These are phyloP conservation scores for Aurelia sp. DNA, from an alignment of 30 jellyfish, hydroid and myxozoan species.

Conservation along the genomic window DNA sequence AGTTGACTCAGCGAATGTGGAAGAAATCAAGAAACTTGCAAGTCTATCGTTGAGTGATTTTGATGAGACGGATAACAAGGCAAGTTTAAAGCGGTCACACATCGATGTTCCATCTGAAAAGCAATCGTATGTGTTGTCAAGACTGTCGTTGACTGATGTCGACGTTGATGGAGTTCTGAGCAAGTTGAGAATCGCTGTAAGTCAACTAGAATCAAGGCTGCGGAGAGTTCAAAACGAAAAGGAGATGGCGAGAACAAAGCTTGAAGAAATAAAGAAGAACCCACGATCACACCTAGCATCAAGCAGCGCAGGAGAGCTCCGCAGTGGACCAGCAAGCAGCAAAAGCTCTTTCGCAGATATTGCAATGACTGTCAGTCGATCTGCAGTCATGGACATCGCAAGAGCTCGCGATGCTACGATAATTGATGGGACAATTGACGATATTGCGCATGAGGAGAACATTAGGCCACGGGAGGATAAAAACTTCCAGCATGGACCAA, in stretches of 20 bases:
- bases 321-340: neutral
- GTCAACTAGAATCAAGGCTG: conserved; percentile 67
- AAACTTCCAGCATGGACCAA: conserved; percentile 60
- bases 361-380: conserved; percentile 30
- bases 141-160: conserved; percentile 59
- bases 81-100: neutral
- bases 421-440: conserved; percentile 68
- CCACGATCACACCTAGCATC: conserved; percentile 7
- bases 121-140: conserved; percentile 49
- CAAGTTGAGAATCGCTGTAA: conserved; percentile 62
- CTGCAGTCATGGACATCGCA: conserved; percentile 78
- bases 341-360: neutral
- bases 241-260: conserved; percentile 35
- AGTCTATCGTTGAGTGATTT: conserved; percentile 16
- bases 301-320: conserved; percentile 21
- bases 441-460: conserved; percentile 54
- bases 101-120: conserved; percentile 14
- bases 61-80: conserved; percentile 7
- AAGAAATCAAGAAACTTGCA: conserved; percentile 40
- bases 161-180: conserved; percentile 51
- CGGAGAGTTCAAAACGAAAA: conserved; percentile 31
- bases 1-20: conserved; percentile 55
- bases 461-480: conserved; percentile 49
- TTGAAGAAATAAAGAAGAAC: conserved; percentile 15
- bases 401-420: conserved; percentile 58